A percentile compares a stretch with the other conserved stretches of the same genome.
These are phyloP conservation scores for Pocillopora meandrina DNA, from an alignment of 92 coral and sea anemone species.

Conservation along the genomic window DNA sequence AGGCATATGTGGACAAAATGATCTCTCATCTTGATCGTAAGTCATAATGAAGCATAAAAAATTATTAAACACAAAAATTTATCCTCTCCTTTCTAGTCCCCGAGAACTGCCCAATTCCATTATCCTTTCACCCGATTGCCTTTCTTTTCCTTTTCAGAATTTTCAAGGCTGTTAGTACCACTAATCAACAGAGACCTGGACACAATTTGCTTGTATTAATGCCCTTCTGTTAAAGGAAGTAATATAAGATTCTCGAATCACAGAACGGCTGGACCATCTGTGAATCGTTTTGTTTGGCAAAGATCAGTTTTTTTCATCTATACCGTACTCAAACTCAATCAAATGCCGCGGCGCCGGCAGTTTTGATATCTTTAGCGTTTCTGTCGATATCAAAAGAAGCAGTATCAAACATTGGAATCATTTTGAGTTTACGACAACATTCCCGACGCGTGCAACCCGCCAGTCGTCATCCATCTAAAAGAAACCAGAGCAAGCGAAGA, in stretches of 20 bases:
- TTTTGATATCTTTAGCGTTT: too few relatives aligned
- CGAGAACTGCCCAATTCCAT: background rate
- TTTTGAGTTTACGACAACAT: slow-evolving; percentile 21
- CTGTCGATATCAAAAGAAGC: background rate
- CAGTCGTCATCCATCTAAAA: background rate
- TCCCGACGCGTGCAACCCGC: background rate
- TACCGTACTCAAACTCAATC: too few relatives aligned
- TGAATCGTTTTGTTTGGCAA: too few relatives aligned
- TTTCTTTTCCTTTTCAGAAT: slow-evolving; percentile 22
- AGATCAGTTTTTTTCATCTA: too few relatives aligned
- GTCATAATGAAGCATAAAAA: too few relatives aligned
- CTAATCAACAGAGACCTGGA: slow-evolving; percentile 41
- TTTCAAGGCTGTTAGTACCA: slow-evolving; percentile 39
- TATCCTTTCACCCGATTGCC: background rate
- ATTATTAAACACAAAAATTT: too few relatives aligned
- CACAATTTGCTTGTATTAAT: slow-evolving; percentile 14
- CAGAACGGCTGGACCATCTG: background rate
- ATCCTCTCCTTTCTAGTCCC: too few relatives aligned
- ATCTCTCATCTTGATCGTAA: too few relatives aligned
- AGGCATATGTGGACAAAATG: too few relatives aligned
- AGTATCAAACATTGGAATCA: slow-evolving; percentile 6
- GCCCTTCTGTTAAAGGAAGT: too few relatives aligned
- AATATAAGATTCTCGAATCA: background rate
- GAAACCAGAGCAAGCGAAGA: background rate
- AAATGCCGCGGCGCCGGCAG: too few relatives aligned